Evolutionary conservation across 1,140 invertebrate species (phyloP).

Genomic region (Achatina immaculata): DNA sequence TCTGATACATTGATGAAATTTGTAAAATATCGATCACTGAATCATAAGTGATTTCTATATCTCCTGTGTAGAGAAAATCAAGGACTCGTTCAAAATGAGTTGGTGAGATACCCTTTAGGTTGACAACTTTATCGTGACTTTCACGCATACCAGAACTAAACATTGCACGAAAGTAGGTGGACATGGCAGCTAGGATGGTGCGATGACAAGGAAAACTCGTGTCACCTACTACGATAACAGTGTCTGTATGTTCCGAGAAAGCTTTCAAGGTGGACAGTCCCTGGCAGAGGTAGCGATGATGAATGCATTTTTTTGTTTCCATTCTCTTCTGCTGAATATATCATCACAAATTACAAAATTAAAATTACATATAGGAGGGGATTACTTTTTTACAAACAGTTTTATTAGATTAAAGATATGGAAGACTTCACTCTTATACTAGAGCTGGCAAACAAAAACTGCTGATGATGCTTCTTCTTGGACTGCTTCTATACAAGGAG

Average conservation of each 20-base stretch:
- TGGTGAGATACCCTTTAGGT: constrained; percentile 41
- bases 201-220: constrained; percentile 52
- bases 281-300: constrained; percentile 24
- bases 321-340: neutral
- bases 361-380: too few relatives aligned
- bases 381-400: too few relatives aligned
- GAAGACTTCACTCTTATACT: too few relatives aligned
- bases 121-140: constrained; percentile 39
- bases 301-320: constrained; percentile 25
- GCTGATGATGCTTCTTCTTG: too few relatives aligned
- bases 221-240: constrained; percentile 45
- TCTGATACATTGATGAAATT: constrained; percentile 86
- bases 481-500: too few relatives aligned
- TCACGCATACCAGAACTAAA: constrained; percentile 57
- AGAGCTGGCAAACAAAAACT: too few relatives aligned
- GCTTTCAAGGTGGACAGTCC: constrained; percentile 25
- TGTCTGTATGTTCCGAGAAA: constrained; percentile 42
- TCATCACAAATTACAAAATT: neutral
- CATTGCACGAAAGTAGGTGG: constrained; percentile 61
- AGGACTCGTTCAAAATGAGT: constrained; percentile 45
- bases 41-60: constrained; percentile 58
- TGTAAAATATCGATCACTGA: constrained; percentile 84
- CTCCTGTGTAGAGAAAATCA: constrained; percentile 49
- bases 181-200: constrained; percentile 52
- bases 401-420: too few relatives aligned